Evolutionary conservation across 2,888 invertebrate species (phyloP), one percentile per base, ranked within the genome.

Genomic region (Ceramica pisi): DNA sequence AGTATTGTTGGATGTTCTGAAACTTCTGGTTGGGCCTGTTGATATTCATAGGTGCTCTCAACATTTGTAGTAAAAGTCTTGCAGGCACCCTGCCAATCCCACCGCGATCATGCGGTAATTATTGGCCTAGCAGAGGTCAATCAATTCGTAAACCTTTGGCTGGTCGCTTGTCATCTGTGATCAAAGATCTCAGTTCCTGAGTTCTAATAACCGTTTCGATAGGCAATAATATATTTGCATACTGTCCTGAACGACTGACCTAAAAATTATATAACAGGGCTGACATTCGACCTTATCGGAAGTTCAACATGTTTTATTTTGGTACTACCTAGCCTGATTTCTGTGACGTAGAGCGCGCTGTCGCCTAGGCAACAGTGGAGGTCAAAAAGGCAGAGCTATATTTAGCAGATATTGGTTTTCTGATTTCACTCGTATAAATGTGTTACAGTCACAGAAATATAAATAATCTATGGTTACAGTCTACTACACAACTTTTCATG

Each of bases 261-360:
- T 61, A 62, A 41, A 48, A 60, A 44, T 61, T 53, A 57, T 41
- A 48, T 35, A 71, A 63, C 23, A 23, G n/a, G 46, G 14, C 38
- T 46, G 26, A 77, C 70, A 56, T 69, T 70, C 44, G 61, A 78
- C 26, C 67, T 56, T 61, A 78, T 56, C 60, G 50, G 70, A 61
- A 61, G 55, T 61, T 50, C 53, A 71, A 65, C 56, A 46, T 31
- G 21, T 38, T 69, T 60, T 77, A 77, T 74, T 77, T 77, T 8
- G 41, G 53, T 76, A 31, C 62, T 53, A 41, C 2, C 48, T 53
- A 41, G 3, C 48, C 50, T 73, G 72, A 75, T 71, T 76, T 55
- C 14, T 12, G 23, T 21, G 50, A 21, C 19, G 14, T n/a, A 57
- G 7, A 50, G 44, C 44, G 14, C 35, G 26, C 16, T 62, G 62